Conservation (phyloP, 2,888 invertebrate species). For the Proisotoma minuta region DNA sequence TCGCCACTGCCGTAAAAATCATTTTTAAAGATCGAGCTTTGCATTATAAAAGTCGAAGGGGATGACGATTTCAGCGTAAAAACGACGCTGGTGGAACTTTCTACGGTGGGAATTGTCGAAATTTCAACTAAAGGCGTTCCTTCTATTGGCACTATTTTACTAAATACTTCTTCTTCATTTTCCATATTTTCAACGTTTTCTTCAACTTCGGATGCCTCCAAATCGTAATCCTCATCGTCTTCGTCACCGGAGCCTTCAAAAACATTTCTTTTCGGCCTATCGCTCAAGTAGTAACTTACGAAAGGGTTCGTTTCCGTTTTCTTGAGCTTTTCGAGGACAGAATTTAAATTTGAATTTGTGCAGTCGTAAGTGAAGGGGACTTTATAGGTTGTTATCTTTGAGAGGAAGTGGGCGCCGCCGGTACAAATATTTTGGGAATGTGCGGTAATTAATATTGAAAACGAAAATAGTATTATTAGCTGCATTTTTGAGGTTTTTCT, state of each 20-base stretch:
- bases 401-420: background rate
- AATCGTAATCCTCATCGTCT: slow-evolving; percentile 11
- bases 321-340: background rate
- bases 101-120: too few species aligned
- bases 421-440: too few species aligned
- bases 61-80: too few species aligned
- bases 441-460: too few species aligned
- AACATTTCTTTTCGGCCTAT: background rate
- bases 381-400: background rate
- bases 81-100: too few species aligned
- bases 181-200: background rate
- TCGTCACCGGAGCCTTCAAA: slow-evolving; percentile 8
- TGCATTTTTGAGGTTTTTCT: too few species aligned
- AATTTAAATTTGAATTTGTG: background rate
- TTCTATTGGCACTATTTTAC: background rate
- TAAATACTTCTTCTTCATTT: background rate
- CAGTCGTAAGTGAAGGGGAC: background rate
- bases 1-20: too few species aligned
- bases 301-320: background rate
- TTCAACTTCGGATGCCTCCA: background rate
- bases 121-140: background rate
- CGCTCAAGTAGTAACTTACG: background rate
- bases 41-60: too few species aligned
- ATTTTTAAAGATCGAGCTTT: too few species aligned
- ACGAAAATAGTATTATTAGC: too few species aligned